phyloP scores from a whole-genome alignment of 2,113 vertebrate species.

The Xenus cinereus region DNA sequence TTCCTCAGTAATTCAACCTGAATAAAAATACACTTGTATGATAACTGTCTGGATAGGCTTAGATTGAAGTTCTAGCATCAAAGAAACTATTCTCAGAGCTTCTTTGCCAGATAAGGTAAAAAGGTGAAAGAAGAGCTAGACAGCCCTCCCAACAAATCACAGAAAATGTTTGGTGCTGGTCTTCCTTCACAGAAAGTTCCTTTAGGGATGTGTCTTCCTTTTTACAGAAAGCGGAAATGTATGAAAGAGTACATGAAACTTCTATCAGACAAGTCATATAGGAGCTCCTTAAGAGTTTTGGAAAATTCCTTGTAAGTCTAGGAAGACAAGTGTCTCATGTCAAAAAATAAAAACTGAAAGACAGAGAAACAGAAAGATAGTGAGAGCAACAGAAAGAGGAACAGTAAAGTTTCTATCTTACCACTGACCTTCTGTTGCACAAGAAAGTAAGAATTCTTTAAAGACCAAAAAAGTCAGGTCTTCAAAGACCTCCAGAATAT shows the following conservation, averaged over 20 bases:
- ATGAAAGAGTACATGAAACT: not conserved
- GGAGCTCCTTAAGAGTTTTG: not conserved
- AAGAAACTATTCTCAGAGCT: not conserved
- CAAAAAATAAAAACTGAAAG: not conserved
- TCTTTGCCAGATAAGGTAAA: not conserved
- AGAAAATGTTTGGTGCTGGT: not conserved
- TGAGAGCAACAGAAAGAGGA: not conserved
- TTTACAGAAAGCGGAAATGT: not conserved
- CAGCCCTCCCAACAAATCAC: not conserved
- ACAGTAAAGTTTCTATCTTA: not conserved
- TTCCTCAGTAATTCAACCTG: not conserved
- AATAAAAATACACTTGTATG: not conserved
- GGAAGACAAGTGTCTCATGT: not conserved
- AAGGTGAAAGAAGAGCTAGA: not conserved
- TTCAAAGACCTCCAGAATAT: not conserved
- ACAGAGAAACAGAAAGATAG: not conserved
- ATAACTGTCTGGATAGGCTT: not conserved
- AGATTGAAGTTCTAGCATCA: not conserved
- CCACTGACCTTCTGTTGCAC: not conserved
- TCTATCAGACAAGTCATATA: not conserved
- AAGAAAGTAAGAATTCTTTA: not conserved
- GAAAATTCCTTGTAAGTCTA: not conserved
- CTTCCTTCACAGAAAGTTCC: not conserved
- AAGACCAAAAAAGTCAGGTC: not conserved
- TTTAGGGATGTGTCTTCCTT: not conserved